phyloP scores from a whole-genome alignment of 2,113 vertebrate genomes.

The Notarius quadriscutis region DNA sequence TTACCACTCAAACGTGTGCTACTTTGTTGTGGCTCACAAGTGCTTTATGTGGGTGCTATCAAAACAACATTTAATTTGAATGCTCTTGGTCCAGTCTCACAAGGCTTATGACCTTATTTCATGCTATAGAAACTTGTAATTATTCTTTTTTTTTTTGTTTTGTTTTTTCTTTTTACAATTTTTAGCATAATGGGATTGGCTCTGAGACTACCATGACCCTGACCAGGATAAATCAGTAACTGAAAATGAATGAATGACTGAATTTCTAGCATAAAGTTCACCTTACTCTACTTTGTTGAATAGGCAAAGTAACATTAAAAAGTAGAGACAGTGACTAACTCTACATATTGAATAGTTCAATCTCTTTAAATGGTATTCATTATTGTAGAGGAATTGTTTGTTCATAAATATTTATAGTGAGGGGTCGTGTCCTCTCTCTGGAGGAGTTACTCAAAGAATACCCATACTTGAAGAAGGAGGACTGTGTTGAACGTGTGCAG shows the following conservation, averaged over 20 bases:
- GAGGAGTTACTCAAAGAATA: background rate
- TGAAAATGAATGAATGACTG: background rate
- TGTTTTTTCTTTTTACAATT: no score
- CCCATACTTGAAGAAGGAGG: background rate
- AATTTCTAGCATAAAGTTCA: background rate
- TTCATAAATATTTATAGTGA: background rate
- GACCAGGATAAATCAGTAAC: background rate
- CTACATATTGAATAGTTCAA: background rate
- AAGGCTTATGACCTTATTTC: background rate
- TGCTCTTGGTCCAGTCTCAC: background rate
- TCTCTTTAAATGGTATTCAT: background rate
- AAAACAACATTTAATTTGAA: constrained; percentile 1
- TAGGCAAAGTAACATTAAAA: background rate
- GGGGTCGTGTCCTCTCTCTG: background rate
- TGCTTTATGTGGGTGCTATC: background rate
- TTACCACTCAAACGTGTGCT: background rate
- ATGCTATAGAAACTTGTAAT: background rate
- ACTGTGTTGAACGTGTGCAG: background rate
- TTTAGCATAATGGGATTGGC: background rate
- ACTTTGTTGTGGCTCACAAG: background rate
- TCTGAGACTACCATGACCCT: background rate
- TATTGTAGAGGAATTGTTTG: constrained; percentile 21
- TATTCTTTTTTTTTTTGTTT: background rate
- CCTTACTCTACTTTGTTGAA: background rate
- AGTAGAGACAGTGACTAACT: background rate